Percentiles rank a stretch among this genome's conserved stretches.
Conservation (phyloP, 1,140 invertebrate genomes). For the Dermatophagoides farinae region DNA sequence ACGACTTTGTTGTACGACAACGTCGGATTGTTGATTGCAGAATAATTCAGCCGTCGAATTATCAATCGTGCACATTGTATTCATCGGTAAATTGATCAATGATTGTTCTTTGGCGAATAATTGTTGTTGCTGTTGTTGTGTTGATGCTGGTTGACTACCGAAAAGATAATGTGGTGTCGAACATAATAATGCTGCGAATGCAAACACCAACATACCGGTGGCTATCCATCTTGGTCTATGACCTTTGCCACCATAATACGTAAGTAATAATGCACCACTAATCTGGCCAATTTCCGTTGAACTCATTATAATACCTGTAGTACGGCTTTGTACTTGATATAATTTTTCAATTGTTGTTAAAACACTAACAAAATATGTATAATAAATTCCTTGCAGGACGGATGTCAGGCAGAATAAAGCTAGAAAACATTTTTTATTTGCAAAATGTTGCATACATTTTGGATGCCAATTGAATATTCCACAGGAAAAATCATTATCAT, state of each 20-base stretch:
- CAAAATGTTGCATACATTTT: slow-evolving; percentile 42
- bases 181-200: slow-evolving; percentile 62
- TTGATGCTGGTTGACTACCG: not conserved
- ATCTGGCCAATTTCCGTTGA: slow-evolving; percentile 89
- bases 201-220: slow-evolving; percentile 71
- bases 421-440: slow-evolving; percentile 71
- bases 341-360: slow-evolving; percentile 92
- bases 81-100: not conserved
- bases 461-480: slow-evolving; percentile 28
- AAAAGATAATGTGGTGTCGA: slow-evolving; percentile 34
- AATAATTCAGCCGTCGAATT: not conserved
- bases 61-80: no score
- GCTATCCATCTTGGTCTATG: slow-evolving; percentile 91
- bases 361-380: slow-evolving; percentile 84
- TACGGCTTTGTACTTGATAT: slow-evolving; percentile 82
- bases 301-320: slow-evolving; percentile 74
- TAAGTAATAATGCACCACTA: slow-evolving; percentile 42
- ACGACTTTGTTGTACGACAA: not conserved
- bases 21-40: slow-evolving; percentile 9
- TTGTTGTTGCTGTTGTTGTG: not conserved
- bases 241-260: slow-evolving; percentile 79
- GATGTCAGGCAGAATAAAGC: slow-evolving; percentile 47
- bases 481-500: slow-evolving; percentile 12
- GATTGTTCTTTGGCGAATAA: not conserved
- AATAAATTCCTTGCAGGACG: slow-evolving; percentile 77